Base-by-base conservation (phyloP, 2,888 invertebrate genomes). In the Girardia tigrina region DNA sequence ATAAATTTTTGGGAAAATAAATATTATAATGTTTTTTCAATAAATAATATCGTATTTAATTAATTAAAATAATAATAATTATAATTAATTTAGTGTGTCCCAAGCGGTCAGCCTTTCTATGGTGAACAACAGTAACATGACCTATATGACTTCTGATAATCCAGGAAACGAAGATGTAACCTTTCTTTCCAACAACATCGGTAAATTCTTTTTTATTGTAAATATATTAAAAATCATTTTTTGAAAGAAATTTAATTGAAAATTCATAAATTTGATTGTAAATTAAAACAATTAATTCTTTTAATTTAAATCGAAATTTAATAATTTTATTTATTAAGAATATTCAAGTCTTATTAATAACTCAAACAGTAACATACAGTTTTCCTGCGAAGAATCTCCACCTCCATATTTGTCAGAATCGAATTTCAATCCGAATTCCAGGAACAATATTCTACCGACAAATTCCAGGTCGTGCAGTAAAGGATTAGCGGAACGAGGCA, bases 401-500 rank as follows among this genome's bases (percentile, higher is more conserved):
- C 36, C 36, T 36, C 36, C 36, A 36, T 36, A 36, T 36, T 12
- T 36, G 8, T 36, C 36, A 12, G 36, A 36, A 12, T 36, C 36
- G 36, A 36, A 36, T 16, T 36, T 12, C 16, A 36, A 36, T 36
- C 36, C 36, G 16, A 36, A 16, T 36, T 36, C 36, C 36, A 36
- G 36, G 16, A 36, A 8, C 8, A 36, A 36, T 36, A 36, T 36
- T 12, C 8, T 36, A 16, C 12, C 36, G 8, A 8, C 36, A 16
- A 36, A 36, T 36, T 12, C 36, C 8, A 8, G 36, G 8, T 36
- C 36, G 8, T 36, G 36, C 16, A 36, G 36, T 36, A 36, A 36
- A 36, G 36, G 36, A 36, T 36, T 36, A 16, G 36, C 36, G 8
- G 36, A 36, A 36, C 8, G 36, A 16, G 36, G 76, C 6, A 77